Conservation (phyloP, 2,113 vertebrate species). For the Silurus asotus region DNA sequence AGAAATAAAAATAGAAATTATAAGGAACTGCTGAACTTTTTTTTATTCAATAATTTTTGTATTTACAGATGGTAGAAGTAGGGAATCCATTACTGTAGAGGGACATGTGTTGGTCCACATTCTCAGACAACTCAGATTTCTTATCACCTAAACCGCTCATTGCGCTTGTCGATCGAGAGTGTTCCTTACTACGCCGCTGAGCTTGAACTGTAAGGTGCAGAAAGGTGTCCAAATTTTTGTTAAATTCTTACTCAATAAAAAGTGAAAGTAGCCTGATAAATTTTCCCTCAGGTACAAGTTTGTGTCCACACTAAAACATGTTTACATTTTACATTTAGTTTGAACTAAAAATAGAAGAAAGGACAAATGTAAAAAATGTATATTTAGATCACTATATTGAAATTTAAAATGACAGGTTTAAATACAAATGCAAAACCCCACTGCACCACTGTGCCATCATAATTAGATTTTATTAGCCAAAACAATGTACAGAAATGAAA, state of each 20-base stretch:
- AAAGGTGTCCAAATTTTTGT: neutral
- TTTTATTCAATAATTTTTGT: too few species aligned
- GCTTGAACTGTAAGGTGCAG: conserved; percentile 80
- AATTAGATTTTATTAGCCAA: too few species aligned
- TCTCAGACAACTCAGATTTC: conserved; percentile 87
- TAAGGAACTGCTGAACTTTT: too few species aligned
- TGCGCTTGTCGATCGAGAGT: conserved; percentile 92
- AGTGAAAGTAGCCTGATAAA: neutral
- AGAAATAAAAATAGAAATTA: too few species aligned
- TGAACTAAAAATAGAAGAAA: neutral
- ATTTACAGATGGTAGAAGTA: conserved; percentile 54
- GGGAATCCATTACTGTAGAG: conserved; percentile 87
- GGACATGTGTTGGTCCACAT: conserved; percentile 78
- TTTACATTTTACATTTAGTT: neutral
- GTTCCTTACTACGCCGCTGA: conserved; percentile 91
- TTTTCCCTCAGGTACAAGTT: too few species aligned
- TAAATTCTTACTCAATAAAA: neutral
- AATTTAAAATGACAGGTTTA: neutral
- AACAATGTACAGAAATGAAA: too few species aligned
- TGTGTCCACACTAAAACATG: too few species aligned
- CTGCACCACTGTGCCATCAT: too few species aligned
- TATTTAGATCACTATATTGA: neutral
- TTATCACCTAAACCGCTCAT: conserved; percentile 84
- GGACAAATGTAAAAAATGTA: neutral
- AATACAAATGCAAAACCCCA: neutral